A percentile compares a stretch with the other conserved stretches of the same genome.
Conservation (phyloP, 2,113 vertebrate species). For the Gopherus evgoodei region DNA sequence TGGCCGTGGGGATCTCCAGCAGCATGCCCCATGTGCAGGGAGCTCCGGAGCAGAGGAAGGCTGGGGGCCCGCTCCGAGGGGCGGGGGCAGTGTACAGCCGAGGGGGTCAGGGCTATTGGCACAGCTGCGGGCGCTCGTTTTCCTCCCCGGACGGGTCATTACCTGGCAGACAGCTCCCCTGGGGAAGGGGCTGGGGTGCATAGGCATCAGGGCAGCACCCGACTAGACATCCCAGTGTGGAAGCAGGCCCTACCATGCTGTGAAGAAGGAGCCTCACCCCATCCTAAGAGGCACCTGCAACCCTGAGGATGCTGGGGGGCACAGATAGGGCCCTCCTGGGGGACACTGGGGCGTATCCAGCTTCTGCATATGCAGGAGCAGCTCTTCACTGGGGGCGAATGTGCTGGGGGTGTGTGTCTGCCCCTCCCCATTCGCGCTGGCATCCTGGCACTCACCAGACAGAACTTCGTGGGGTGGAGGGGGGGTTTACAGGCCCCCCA, state of each 20-base stretch:
- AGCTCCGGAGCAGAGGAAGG: background rate
- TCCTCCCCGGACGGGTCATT: background rate
- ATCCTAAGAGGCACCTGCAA: rapidly evolving
- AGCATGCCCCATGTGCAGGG: background rate
- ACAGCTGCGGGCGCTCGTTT: background rate
- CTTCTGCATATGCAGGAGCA: rapidly evolving
- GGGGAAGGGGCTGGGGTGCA: background rate
- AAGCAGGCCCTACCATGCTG: background rate
- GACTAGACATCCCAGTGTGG: no score
- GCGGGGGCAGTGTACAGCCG: background rate
- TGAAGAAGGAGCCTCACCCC: background rate
- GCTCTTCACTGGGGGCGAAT: background rate
- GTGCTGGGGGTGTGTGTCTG: background rate
- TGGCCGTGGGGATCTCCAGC: background rate
- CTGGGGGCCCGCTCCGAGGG: background rate
- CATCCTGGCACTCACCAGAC: background rate
- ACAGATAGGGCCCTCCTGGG: background rate
- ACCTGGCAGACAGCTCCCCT: background rate
- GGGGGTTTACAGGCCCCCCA: background rate
- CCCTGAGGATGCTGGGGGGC: background rate
- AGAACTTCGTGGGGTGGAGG: background rate
- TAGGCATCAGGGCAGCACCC: background rate
- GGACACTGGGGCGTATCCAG: background rate
- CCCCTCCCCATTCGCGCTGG: background rate
- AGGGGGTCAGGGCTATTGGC: background rate